Evolutionary conservation across 2,113 vertebrate species (phyloP).

Genomic region (Nematolebias whitei): DNA sequence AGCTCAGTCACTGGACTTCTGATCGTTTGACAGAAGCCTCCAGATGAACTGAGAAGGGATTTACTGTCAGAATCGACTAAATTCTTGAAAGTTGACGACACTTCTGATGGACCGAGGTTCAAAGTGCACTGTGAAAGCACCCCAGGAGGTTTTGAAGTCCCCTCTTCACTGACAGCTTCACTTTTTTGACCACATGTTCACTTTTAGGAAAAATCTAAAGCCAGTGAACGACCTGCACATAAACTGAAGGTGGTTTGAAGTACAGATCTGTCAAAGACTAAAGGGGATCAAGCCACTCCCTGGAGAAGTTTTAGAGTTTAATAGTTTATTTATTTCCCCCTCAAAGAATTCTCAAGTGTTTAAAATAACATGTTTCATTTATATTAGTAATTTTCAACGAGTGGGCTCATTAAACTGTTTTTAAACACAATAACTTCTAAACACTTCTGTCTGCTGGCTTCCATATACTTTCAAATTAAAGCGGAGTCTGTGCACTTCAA

Average conservation of each 20-base stretch:
- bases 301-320: too few species aligned
- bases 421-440: too few species aligned
- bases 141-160: not conserved
- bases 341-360: too few species aligned
- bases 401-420: too few species aligned
- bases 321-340: too few species aligned
- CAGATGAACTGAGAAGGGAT: not conserved
- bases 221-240: not conserved
- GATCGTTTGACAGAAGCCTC: not conserved
- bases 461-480: not conserved
- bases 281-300: not conserved
- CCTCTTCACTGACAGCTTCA: not conserved
- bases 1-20: not conserved
- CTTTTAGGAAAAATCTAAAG: not conserved
- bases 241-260: not conserved
- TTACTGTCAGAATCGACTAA: not conserved
- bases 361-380: too few species aligned
- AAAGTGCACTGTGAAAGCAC: not conserved
- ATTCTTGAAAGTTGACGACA: not conserved
- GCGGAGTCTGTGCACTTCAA: not conserved
- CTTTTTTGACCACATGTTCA: not conserved
- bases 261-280: not conserved
- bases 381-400: too few species aligned
- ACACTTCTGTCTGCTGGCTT: not conserved
- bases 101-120: constrained; percentile 1